Conservation (phyloP, 2,797 vertebrate species). For the Poeciliopsis paucimaculata region DNA sequence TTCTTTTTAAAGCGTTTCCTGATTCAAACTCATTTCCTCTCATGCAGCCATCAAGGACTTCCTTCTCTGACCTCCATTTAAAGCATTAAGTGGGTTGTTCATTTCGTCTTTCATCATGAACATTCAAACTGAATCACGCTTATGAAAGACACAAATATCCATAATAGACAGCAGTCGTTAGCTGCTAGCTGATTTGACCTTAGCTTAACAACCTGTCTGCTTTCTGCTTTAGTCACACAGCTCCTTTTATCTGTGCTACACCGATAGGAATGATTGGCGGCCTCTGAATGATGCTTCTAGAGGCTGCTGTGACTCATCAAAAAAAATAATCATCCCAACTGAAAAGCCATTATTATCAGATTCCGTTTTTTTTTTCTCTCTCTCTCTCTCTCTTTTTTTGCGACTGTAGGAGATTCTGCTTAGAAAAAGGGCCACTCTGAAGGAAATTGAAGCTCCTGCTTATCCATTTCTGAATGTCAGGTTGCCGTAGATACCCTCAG, state of each 20-base stretch:
- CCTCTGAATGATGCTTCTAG: background rate
- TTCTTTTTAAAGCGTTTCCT: background rate
- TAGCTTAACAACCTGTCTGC: background rate
- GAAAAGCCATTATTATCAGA: conserved; percentile 6
- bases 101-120: conserved; percentile 9
- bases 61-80: background rate
- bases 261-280: background rate
- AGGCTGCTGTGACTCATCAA: conserved; percentile 10
- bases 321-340: conserved; percentile 10
- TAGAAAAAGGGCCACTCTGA: conserved; percentile 17
- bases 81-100: background rate
- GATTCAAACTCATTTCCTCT: background rate
- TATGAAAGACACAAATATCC: conserved; percentile 4
- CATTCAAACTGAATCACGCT: conserved; percentile 9
- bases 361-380: background rate
- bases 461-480: conserved; percentile 9
- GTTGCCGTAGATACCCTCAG: conserved; percentile 6
- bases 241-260: conserved; percentile 1
- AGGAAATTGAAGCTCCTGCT: conserved; percentile 6
- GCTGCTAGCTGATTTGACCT: conserved; percentile 4
- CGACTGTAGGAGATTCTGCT: conserved; percentile 10
- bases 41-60: background rate
- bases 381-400: background rate
- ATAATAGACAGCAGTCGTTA: conserved; percentile 13
- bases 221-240: background rate